Base-by-base conservation (phyloP, 2,113 vertebrate genomes). In the Brachyistius frenatus region DNA sequence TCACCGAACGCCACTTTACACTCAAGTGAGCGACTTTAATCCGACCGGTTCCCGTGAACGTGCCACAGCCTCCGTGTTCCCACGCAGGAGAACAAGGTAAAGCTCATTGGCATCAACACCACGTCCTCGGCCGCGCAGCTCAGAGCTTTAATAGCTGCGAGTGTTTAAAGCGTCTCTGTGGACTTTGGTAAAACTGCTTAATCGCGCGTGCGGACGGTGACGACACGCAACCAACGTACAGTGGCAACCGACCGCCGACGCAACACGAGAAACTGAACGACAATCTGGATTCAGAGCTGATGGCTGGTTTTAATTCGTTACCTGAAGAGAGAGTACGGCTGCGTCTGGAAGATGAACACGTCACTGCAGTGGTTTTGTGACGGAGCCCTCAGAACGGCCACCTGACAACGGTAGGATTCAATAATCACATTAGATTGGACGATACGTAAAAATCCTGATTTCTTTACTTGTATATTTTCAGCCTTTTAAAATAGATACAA, bases 321-420 rank as follows among this genome's bases (percentile, higher is more conserved):
- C 98, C 97, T 97, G 88, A 94, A 93, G 23, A 99, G 95, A 1
- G 97, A 95, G 63, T 97, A 97, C 0, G 97, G 97, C 23, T 98
- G 96, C 2, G 94, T 98, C 91, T 98, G 97, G 86, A 99, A 97
- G 88, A 99, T 93, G 68, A 99, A 47, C 83, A 98, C 92, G 81
- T 99, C 96, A 73, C 94, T 96, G 94, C 96, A 97, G 91, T 95
- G 94, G 67, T 86, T 72, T 31, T 91, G 69, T 1, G 86, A 85
- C 0, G 93, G 93, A 56, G 81, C 62, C 53, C 89, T 86, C 54
- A 95, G 76, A 30, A 93, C 44, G 6, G 84, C 72, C 56, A 95
- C 76, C 94, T 94, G 76, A 39, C 1, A 15, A 68, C 46, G 23
- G 23, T 23, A 23, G 23, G 23, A 23, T 23, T 23, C 23, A 44